Percentiles rank a stretch among this genome's conserved stretches.
phyloP scores from a whole-genome alignment of 2,888 invertebrate species.

The Meloe dianella region DNA sequence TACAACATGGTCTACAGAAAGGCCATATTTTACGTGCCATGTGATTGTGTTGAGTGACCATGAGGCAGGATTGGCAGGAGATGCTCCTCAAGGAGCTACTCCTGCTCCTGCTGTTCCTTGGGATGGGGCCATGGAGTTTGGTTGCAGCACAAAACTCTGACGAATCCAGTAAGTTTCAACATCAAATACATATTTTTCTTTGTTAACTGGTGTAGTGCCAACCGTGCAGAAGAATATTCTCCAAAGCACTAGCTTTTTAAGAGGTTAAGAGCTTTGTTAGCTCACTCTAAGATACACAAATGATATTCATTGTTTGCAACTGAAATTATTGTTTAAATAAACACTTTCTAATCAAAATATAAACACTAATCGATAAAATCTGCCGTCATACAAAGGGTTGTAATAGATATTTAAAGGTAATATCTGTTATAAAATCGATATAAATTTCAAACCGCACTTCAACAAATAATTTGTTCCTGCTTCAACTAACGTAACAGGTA shows the following conservation, averaged over 20 bases:
- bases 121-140: slow-evolving; percentile 42
- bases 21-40: slow-evolving; percentile 41
- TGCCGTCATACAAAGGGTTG: not conserved
- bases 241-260: slow-evolving; percentile 11
- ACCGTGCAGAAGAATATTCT: not conserved
- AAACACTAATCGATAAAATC: not conserved
- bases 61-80: slow-evolving; percentile 53
- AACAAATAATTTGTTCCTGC: not conserved
- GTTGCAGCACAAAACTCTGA: slow-evolving; percentile 45
- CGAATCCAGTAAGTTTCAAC: slow-evolving; percentile 39
- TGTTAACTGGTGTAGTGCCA: not conserved
- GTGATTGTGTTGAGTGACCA: slow-evolving; percentile 53
- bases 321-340: too few species aligned
- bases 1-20: slow-evolving; percentile 44
- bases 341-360: not conserved
- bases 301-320: too few species aligned
- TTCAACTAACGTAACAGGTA: not conserved
- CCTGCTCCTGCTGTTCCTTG: slow-evolving; percentile 50
- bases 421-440: not conserved
- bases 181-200: not conserved
- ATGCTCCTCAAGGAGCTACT: slow-evolving; percentile 51
- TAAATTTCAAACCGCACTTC: not conserved
- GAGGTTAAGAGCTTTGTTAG: too few species aligned
- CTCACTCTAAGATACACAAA: not conserved
- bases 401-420: not conserved